Evolutionary conservation across 2,113 vertebrate species (phyloP), one percentile per base, ranked within the genome.

Genomic region (Pterocles orientalis): DNA sequence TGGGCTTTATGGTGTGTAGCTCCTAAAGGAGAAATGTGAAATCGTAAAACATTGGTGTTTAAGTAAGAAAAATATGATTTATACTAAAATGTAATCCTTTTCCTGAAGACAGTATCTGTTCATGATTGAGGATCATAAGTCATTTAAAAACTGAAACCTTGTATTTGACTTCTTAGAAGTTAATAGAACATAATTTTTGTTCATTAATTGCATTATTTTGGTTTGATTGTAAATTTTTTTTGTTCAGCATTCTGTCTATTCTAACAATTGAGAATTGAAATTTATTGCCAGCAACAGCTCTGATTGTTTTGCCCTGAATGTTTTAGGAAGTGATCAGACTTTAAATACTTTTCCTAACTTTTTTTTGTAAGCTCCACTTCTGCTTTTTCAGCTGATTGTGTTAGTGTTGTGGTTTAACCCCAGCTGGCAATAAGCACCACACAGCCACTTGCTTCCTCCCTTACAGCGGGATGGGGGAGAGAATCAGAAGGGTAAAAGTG

Each of bases 281-380:
- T 29, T 77, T 50, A 8, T 61, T 90, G 57, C 50, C 33, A 47
- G 26, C 57, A 48, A 14, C 65, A 54, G 45, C 72, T 82, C 41
- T 78, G 57, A 81, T 57, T 68, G 34, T 62, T 68, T 90, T 95
- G 56, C n/a, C 48, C 20, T 65, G 5, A 71, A 25, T 60, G 13
- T 72, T 92, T 71, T 31, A 91, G 86, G 83, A 95, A 96, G 75
- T 51, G 24, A 76, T 95, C 50, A 62, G 72, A 41, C 60, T 88
- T 65, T n/a, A 84, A 69, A 41, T 33, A 7, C 12, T 24, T 92
- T 90, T 93, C 92, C 69, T 39, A 51, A 45, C 25, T 60, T 51
- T 80, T 87, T 87, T 71, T 64, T 45, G 13, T 64, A 68, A 81
- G 26, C 48, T 58, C 36, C 16, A 28, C 51, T 96, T 93, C 73